A percentile compares a stretch with the other conserved stretches of the same genome.
Conservation (phyloP, 2,888 invertebrate species). For the Lasioglossum lativentre region DNA sequence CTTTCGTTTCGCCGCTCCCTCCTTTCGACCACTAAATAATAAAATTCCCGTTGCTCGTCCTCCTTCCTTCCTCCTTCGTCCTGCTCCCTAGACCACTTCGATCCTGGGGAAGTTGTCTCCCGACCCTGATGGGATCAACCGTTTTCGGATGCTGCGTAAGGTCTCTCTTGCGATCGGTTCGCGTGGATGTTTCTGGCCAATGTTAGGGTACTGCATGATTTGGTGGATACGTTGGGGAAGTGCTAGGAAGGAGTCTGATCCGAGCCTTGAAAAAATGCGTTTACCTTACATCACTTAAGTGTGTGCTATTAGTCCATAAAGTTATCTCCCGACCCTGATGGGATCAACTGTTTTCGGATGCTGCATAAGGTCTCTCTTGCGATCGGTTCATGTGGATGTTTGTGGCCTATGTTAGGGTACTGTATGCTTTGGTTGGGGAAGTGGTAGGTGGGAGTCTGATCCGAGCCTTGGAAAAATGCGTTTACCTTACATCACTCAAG, state of each 20-base stretch:
- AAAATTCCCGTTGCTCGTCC: constrained; percentile 57
- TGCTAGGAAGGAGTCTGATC: too few relatives aligned
- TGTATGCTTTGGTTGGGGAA: too few relatives aligned
- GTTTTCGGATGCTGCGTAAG: neutral
- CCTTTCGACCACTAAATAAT: constrained; percentile 63
- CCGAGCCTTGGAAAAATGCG: too few relatives aligned
- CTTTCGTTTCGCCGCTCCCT: constrained; percentile 58
- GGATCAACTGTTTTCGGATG: neutral
- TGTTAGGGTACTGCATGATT: neutral
- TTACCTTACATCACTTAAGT: too few relatives aligned
- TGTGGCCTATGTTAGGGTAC: neutral
- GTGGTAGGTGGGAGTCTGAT: too few relatives aligned
- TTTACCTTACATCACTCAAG: too few relatives aligned
- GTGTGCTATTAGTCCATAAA: too few relatives aligned
- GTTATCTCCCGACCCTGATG: neutral
- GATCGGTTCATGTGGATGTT: neutral
- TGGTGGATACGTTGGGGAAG: too few relatives aligned
- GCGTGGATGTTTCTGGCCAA: neutral
- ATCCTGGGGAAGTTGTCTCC: neutral
- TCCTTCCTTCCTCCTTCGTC: neutral
- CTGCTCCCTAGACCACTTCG: neutral
- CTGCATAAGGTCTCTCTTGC: neutral
- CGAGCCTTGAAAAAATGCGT: too few relatives aligned
- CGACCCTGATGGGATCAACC: neutral
- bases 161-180: neutral